Percentiles rank a stretch among this genome's conserved stretches.
phyloP scores from a whole-genome alignment of 2,797 vertebrate genomes.

The Chloroceryle amazona region DNA sequence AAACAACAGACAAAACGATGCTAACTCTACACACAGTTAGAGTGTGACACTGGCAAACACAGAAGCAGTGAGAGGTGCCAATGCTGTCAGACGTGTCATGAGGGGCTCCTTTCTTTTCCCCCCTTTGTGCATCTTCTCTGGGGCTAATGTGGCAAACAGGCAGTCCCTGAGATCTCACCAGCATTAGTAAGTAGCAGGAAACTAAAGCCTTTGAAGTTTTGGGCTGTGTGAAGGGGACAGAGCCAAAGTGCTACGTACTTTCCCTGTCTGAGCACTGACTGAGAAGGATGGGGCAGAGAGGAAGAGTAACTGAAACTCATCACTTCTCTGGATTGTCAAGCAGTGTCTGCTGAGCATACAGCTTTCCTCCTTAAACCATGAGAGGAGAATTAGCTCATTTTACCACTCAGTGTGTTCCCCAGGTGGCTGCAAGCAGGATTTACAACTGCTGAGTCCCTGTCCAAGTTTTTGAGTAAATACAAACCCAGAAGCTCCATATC shows the following conservation, averaged over 20 bases:
- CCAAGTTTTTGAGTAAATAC: neutral
- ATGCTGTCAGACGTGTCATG: neutral
- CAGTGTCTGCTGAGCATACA: neutral
- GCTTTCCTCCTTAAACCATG: neutral
- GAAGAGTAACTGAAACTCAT: neutral
- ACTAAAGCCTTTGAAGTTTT: neutral
- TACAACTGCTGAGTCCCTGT: neutral
- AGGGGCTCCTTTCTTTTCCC: neutral
- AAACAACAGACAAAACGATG: neutral
- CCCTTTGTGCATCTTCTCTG: neutral
- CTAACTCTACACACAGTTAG: neutral
- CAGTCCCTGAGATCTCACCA: neutral
- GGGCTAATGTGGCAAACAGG: neutral
- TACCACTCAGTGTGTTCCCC: neutral
- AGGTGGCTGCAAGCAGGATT: neutral
- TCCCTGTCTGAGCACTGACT: neutral
- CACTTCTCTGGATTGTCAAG: neutral
- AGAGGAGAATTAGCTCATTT: neutral
- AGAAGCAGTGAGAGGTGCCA: neutral
- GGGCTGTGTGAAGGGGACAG: neutral
- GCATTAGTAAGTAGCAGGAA: neutral
- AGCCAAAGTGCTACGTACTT: accelerated
- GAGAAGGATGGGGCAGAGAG: neutral
- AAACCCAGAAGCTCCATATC: neutral
- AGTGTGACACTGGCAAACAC: neutral